These are phyloP conservation scores for Philonicus albiceps DNA, from an alignment of 2,888 invertebrate genomes.

Conservation along the genomic window DNA sequence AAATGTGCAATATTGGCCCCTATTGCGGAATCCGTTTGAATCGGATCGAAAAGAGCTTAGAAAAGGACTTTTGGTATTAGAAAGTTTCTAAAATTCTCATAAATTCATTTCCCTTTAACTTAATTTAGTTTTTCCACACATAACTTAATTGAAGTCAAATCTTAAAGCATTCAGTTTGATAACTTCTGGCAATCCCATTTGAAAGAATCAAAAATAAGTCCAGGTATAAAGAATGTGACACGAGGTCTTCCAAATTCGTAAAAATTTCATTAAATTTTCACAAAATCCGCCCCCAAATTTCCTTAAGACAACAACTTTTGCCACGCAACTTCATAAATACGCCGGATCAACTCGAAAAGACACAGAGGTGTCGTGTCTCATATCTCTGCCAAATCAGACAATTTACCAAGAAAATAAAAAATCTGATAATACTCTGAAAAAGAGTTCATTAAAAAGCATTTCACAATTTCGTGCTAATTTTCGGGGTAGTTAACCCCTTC, in stretches of 20 bases:
- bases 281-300: background rate
- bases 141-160: too few species aligned
- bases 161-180: background rate
- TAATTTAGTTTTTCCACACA: too few species aligned
- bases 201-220: background rate
- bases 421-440: background rate
- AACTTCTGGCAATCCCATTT: background rate
- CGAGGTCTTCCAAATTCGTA: background rate
- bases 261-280: background rate
- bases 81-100: too few species aligned
- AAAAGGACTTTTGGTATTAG: too few species aligned
- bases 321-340: background rate
- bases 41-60: too few species aligned
- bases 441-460: background rate
- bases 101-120: too few species aligned
- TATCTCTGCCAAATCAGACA: background rate
- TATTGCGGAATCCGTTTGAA: too few species aligned
- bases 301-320: background rate
- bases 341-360: background rate
- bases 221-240: slow-evolving; percentile 6
- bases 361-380: background rate
- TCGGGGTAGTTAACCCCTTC: slow-evolving; percentile 22
- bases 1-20: background rate
- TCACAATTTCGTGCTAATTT: slow-evolving; percentile 2
- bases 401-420: slow-evolving; percentile 2